These are phyloP conservation scores for Enteromius fasciolatus DNA, from an alignment of 2,797 vertebrate genomes.

Conservation along the genomic window DNA sequence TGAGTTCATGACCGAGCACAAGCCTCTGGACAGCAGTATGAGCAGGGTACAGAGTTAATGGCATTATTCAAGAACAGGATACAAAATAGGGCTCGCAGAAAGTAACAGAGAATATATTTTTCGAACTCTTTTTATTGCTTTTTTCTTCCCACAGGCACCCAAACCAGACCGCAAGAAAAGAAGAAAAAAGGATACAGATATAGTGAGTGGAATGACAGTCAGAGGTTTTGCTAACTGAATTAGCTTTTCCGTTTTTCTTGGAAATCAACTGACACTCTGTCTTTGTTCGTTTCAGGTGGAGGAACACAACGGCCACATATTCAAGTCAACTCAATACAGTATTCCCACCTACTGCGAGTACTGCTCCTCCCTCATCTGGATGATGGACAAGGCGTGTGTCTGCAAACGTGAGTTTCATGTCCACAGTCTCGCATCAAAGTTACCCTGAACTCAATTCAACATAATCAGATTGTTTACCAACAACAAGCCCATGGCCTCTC, in stretches of 20 bases:
- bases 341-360: conserved; percentile 98
- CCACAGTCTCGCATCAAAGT: conserved; percentile 23
- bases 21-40: conserved; percentile 80
- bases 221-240: neutral
- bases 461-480: conserved; percentile 77
- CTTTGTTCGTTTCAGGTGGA: conserved; percentile 82
- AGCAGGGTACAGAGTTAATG: conserved; percentile 81
- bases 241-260: neutral
- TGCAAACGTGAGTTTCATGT: conserved; percentile 89
- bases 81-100: neutral
- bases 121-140: neutral
- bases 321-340: conserved; percentile 98
- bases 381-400: conserved; percentile 98
- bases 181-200: conserved; percentile 83
- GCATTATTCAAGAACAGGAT: neutral
- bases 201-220: conserved; percentile 72
- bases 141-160: conserved; percentile 58
- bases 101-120: neutral
- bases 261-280: neutral
- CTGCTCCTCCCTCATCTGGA: conserved; percentile 99
- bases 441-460: conserved; percentile 58
- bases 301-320: conserved; percentile 97
- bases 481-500: conserved; percentile 27
- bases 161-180: conserved; percentile 85
- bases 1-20: conserved; percentile 97